These are phyloP conservation scores for Leucoma salicis DNA, from an alignment of 2,888 invertebrate genomes.

Conservation along the genomic window DNA sequence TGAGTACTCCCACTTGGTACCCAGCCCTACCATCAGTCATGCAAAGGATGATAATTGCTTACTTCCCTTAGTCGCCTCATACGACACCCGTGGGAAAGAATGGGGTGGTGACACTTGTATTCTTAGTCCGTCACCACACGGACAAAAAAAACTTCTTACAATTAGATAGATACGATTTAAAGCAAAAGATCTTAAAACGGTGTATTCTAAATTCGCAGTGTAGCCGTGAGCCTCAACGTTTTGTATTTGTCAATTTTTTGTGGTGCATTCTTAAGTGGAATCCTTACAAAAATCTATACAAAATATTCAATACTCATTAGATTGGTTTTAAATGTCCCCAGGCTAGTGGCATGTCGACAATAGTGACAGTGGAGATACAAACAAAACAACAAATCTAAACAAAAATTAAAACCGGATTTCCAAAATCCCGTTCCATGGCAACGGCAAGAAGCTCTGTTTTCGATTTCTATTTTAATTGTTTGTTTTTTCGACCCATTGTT, in stretches of 20 bases:
- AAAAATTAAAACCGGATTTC: slow-evolving; percentile 76
- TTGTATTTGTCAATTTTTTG: slow-evolving; percentile 2
- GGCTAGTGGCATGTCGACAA: slow-evolving; percentile 52
- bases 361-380: slow-evolving; percentile 51
- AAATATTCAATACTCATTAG: slow-evolving; percentile 31
- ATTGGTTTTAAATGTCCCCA: slow-evolving; percentile 41
- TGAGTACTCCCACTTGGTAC: no score
- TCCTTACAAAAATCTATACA: slow-evolving; percentile 9
- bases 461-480: slow-evolving; percentile 80
- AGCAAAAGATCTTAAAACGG: no score
- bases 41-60: no score
- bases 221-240: slow-evolving; percentile 1
- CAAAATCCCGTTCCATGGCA: slow-evolving; percentile 78
- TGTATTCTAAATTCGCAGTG: no score
- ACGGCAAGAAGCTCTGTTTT: slow-evolving; percentile 77
- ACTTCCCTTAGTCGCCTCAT: no score
- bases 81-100: no score
- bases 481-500: slow-evolving; percentile 77
- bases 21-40: no score
- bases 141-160: no score
- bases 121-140: no score
- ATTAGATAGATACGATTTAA: no score
- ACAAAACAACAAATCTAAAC: slow-evolving; percentile 59
- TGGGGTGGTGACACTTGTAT: no score
- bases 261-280: slow-evolving; percentile 4